Percentiles rank a stretch among this genome's conserved stretches.
phyloP scores from a whole-genome alignment of 2,888 invertebrate species.

The Beris chalybata region DNA sequence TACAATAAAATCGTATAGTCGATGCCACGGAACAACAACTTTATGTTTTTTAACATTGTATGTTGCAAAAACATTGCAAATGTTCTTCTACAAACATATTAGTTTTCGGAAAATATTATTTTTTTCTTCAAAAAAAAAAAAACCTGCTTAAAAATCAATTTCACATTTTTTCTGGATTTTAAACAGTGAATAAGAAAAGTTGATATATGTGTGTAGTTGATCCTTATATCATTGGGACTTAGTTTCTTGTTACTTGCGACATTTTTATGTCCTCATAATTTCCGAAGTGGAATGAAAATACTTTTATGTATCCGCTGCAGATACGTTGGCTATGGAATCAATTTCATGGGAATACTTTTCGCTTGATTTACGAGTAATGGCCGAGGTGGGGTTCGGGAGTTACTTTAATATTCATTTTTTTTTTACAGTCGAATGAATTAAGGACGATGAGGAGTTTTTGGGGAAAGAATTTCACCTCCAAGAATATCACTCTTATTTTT shows the following conservation, averaged over 20 bases:
- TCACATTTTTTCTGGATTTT: neutral
- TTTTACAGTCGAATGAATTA: no score
- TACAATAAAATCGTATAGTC: no score
- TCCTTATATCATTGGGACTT: slow-evolving; percentile 24
- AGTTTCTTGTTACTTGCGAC: slow-evolving; percentile 20
- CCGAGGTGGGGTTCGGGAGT: no score
- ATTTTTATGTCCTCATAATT: slow-evolving; percentile 30
- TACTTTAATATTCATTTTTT: no score
- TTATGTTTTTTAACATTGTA: no score
- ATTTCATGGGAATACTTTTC: slow-evolving; percentile 1
- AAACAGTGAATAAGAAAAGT: neutral
- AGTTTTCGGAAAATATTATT: neutral
- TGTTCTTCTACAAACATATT: neutral
- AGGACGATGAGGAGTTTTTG: no score
- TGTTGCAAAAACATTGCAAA: neutral
- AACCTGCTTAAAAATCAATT: no score
- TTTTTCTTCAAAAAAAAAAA: neutral
- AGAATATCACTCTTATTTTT: no score
- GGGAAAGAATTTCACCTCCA: no score
- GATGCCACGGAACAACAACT: no score
- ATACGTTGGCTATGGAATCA: slow-evolving; percentile 1
- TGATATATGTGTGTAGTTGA: no score
- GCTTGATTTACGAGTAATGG: no score
- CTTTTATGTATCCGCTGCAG: neutral
- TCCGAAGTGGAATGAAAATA: slow-evolving; percentile 11